Evolutionary conservation across 2,797 vertebrate genomes (phyloP), one percentile per base, ranked within the genome.

Genomic region (Phrynocephalus guinanensis): DNA sequence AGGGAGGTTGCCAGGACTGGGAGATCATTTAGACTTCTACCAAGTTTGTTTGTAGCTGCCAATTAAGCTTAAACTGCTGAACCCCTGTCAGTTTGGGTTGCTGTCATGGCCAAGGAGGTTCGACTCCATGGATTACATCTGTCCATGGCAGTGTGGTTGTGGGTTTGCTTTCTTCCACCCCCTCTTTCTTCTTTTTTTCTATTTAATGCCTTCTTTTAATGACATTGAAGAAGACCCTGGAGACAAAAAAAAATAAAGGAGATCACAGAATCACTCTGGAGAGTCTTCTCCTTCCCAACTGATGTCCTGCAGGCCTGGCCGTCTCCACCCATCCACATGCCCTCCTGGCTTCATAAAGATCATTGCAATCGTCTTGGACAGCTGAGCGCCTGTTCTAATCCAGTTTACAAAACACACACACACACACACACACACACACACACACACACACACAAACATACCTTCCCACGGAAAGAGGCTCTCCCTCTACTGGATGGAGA

Each of bases 71-170:
- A 63, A 71, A 22, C 63, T 0, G 0, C 87, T 28, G 15, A 92
- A 93, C 87, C 92, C 93, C 48, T 94, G 95, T 95, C 95, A 94
- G 72, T 89, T 94, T 79, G 0, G 60, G 2, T 94, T 94, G 87
- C 92, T 86, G 89, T 95, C 95, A 94, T n/a, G 87, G 76, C 5
- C 71, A 89, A 0, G 0, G 75, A 1, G 84, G 70, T 0, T 84
- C 66, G 70, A 85, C 71, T 63, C 16, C 0, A 0, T 13, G 13
- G 60, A 18, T 60, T 63, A 63, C 15, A 18, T 15, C 60, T 15
- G 20, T 63, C 60, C 20, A 20, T 16, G 13, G 16, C 60, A 0
- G 60, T 67, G 70, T 28, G 20, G 26, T 0, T 7, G 2, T 44
- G 8, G 16, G 6, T 24, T 52, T 44, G 24, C 3, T 15, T 28